A percentile compares a stretch with the other conserved stretches of the same genome.
These are phyloP conservation scores for Scatophagus argus DNA, from an alignment of 2,113 vertebrate species.

Conservation along the genomic window DNA sequence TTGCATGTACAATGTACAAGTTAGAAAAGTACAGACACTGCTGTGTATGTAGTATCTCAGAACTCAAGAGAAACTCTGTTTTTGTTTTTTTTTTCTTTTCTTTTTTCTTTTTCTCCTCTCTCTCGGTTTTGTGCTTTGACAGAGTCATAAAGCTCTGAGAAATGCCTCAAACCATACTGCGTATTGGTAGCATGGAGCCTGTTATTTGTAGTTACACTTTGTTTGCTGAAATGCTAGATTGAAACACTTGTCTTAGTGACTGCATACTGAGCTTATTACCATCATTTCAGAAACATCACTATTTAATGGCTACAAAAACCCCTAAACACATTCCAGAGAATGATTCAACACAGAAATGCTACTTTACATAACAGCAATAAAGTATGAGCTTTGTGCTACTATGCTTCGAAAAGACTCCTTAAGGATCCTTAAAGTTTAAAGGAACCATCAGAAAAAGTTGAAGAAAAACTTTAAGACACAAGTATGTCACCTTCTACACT, in stretches of 20 bases:
- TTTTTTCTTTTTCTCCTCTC: neutral
- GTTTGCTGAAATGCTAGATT: neutral
- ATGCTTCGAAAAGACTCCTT: too few species aligned
- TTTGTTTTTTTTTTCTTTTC: neutral
- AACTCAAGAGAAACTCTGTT: neutral
- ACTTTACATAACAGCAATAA: neutral
- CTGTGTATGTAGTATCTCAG: neutral
- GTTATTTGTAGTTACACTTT: neutral
- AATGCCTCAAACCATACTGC: neutral
- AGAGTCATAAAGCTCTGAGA: neutral
- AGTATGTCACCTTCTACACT: neutral
- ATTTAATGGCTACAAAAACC: neutral
- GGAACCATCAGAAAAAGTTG: neutral
- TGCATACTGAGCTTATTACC: neutral
- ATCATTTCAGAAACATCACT: neutral
- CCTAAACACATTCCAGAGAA: neutral
- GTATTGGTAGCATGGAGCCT: neutral
- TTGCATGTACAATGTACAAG: neutral
- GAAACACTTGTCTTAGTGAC: neutral
- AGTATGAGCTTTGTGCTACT: neutral
- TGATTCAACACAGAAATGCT: neutral
- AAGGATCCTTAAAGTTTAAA: neutral
- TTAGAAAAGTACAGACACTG: neutral
- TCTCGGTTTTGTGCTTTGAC: neutral
- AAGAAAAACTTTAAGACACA: neutral